Percentiles rank a stretch among this genome's conserved stretches.
phyloP scores from a whole-genome alignment of 2,797 vertebrate genomes.

The Nyctalus aviator region DNA sequence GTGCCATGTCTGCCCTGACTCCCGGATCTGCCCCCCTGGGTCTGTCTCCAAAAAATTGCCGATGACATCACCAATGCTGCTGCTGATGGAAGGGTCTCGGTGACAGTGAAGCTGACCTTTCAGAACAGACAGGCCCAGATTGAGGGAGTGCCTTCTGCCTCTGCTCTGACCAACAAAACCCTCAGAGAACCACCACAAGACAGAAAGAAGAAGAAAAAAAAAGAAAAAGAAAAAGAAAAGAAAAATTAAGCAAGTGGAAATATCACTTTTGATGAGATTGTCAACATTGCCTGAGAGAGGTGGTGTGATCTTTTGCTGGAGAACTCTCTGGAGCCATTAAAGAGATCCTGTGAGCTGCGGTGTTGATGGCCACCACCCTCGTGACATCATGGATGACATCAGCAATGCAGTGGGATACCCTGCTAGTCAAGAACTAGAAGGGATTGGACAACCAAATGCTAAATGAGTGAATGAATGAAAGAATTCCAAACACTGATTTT shows the following conservation, averaged over 20 bases:
- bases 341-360: neutral
- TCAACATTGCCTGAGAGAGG: neutral
- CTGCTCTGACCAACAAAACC: neutral
- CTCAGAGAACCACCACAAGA: neutral
- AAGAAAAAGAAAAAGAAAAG: neutral
- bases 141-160: neutral
- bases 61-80: neutral
- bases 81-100: neutral
- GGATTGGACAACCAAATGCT: neutral
- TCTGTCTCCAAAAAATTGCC: neutral
- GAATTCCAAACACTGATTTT: conserved; percentile 40
- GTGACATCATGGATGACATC: too few species aligned
- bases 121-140: neutral
- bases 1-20: neutral
- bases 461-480: neutral
- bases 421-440: neutral
- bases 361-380: neutral
- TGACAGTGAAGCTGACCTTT: neutral
- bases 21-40: neutral
- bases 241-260: neutral
- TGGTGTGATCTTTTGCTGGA: neutral
- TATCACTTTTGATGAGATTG: neutral
- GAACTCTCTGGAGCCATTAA: neutral
- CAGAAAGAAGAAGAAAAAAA: neutral
- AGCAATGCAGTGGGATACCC: neutral